phyloP scores from a whole-genome alignment of 1,140 invertebrate genomes.

The Mactra quadrangularis region DNA sequence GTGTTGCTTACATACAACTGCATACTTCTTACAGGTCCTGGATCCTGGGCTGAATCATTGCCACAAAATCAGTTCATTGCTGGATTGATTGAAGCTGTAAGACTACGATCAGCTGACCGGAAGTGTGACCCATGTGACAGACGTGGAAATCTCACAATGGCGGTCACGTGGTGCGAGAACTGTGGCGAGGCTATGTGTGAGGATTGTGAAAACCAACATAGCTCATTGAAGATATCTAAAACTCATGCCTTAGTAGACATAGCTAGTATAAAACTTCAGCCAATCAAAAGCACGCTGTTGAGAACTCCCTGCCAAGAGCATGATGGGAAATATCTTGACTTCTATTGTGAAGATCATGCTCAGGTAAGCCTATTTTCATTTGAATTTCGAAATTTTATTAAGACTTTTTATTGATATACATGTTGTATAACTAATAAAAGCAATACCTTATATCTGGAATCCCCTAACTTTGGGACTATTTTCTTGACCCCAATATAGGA shows the following conservation, averaged over 20 bases:
- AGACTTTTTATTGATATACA: too few relatives aligned
- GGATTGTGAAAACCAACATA: conserved; percentile 62
- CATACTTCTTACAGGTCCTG: conserved; percentile 39
- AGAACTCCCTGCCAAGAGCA: conserved; percentile 64
- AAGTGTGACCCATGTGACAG: conserved; percentile 63
- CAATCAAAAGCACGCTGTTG: conserved; percentile 55
- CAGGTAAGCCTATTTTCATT: conserved; percentile 17
- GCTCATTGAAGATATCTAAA: conserved; percentile 57
- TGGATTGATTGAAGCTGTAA: conserved; percentile 62
- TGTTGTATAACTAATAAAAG: too few relatives aligned
- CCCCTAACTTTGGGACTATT: too few relatives aligned
- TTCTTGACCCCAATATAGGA: too few relatives aligned
- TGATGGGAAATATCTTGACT: conserved; percentile 62
- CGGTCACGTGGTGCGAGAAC: conserved; percentile 66
- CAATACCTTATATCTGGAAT: too few relatives aligned
- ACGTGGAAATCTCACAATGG: conserved; percentile 48
- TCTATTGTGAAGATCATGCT: conserved; percentile 68
- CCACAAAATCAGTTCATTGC: conserved; percentile 64
- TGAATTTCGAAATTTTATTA: too few relatives aligned
- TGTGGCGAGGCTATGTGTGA: conserved; percentile 66
- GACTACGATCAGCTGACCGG: conserved; percentile 50
- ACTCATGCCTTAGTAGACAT: conserved; percentile 63
- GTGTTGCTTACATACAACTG: too few relatives aligned
- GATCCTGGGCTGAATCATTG: conserved; percentile 51
- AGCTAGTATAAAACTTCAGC: conserved; percentile 60